Evolutionary conservation across 2,797 vertebrate genomes (phyloP).

Genomic region (Enteromius fasciolatus): DNA sequence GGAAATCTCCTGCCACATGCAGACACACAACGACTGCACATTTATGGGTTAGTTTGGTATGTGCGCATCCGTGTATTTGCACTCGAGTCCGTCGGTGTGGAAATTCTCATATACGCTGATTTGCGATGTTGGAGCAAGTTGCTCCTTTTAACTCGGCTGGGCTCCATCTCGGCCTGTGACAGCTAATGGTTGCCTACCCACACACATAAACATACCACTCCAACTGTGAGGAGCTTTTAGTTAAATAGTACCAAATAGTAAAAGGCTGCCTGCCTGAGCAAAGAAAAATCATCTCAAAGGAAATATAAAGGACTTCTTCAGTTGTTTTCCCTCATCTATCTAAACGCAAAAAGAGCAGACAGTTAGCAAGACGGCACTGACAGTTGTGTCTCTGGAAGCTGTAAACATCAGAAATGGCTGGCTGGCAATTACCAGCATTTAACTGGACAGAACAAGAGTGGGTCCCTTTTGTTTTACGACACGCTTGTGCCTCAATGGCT

Average conservation of each 20-base stretch:
- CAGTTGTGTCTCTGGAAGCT: constrained; percentile 11
- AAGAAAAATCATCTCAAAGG: background rate
- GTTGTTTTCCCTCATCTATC: constrained; percentile 15
- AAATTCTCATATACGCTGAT: constrained; percentile 29
- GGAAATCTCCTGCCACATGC: constrained; percentile 40
- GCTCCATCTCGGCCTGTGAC: constrained; percentile 32
- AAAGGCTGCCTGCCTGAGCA: constrained; percentile 9
- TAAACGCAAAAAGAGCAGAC: constrained; percentile 20
- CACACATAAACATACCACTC: constrained; percentile 20
- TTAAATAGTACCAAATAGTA: constrained; percentile 19
- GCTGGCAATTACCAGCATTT: constrained; percentile 38
- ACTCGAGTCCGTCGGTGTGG: background rate
- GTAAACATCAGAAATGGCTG: constrained; percentile 40
- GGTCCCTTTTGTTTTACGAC: constrained; percentile 28
- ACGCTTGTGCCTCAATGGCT: background rate
- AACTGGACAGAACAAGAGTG: constrained; percentile 43
- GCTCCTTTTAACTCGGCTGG: constrained; percentile 19
- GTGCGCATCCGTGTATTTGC: background rate
- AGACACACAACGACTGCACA: constrained; percentile 28
- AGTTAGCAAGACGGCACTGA: constrained; percentile 1
- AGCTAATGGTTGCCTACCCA: constrained; percentile 32
- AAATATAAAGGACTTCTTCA: constrained; percentile 25
- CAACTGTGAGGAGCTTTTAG: constrained; percentile 12
- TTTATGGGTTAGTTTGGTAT: background rate
- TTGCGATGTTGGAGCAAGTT: constrained; percentile 1